Evolutionary conservation across 2,113 vertebrate genomes (phyloP).

Genomic region (Chroicocephalus ridibundus): DNA sequence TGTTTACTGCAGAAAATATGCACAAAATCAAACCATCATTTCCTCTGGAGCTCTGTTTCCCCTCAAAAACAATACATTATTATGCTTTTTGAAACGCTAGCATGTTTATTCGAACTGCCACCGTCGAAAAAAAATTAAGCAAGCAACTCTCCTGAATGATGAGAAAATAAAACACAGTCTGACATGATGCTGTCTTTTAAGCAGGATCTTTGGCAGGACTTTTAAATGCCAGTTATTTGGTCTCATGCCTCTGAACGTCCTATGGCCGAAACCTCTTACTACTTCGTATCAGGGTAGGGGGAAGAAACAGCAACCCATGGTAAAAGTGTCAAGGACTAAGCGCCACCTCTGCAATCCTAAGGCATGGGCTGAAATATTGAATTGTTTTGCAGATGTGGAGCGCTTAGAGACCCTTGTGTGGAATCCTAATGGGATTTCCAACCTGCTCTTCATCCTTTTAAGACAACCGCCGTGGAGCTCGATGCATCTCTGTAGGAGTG

Average conservation of each 20-base stretch:
- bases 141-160: not conserved
- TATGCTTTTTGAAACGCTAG: not conserved
- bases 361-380: not conserved
- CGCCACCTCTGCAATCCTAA: not conserved
- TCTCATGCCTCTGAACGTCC: not conserved
- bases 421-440: not conserved
- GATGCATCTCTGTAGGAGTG: not conserved
- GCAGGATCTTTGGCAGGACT: not conserved
- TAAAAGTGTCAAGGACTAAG: rapidly evolving
- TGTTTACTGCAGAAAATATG: not conserved
- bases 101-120: not conserved
- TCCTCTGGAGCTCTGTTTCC: not conserved
- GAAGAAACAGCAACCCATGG: not conserved
- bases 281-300: not conserved
- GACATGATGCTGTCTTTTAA: not conserved
- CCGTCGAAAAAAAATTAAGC: not conserved
- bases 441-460: not conserved
- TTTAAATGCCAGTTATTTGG: not conserved
- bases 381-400: not conserved
- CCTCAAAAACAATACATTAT: not conserved
- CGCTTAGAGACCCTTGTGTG: not conserved
- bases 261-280: not conserved
- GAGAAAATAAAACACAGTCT: not conserved
- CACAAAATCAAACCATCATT: not conserved
- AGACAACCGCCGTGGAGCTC: not conserved